A percentile compares a stretch with the other conserved stretches of the same genome.
Evolutionary conservation across 2,113 vertebrate species (phyloP).

Genomic region (Gymnocephalus cernua): DNA sequence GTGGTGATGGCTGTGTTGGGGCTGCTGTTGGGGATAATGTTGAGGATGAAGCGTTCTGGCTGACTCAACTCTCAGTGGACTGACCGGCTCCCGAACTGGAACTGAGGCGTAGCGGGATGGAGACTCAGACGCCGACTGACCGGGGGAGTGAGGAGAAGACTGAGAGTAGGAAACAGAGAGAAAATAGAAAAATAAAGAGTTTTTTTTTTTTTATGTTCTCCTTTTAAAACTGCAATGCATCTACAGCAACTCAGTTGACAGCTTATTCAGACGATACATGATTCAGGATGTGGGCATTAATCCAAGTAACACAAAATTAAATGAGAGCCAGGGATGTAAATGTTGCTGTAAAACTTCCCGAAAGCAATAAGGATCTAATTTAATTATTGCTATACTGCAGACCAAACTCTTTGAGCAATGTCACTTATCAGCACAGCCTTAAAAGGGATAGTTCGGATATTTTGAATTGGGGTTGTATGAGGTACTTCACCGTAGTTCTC

Average conservation of each 20-base stretch:
- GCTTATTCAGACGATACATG: not conserved
- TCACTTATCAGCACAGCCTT: constrained; percentile 8
- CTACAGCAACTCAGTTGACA: not conserved
- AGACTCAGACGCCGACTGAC: constrained; percentile 59
- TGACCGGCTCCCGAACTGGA: constrained; percentile 86
- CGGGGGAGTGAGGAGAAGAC: constrained; percentile 54
- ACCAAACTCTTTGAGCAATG: constrained; percentile 6
- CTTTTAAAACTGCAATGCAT: not conserved
- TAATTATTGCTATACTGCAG: constrained; percentile 25
- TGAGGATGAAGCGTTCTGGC: constrained; percentile 84
- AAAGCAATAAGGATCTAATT: constrained; percentile 9
- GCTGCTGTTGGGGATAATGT: constrained; percentile 58
- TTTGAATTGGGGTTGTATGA: not conserved
- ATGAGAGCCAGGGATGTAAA: constrained; percentile 31
- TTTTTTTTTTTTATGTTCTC: not conserved
- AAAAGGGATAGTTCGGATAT: not conserved
- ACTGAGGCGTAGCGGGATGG: constrained; percentile 75
- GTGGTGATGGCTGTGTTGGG: constrained; percentile 67
- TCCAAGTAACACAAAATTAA: constrained; percentile 25
- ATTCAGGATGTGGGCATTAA: constrained; percentile 14
- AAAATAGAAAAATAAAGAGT: not conserved
- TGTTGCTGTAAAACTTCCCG: constrained; percentile 20
- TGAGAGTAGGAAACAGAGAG: not conserved
- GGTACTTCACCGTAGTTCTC: no score
- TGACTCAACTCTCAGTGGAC: constrained; percentile 88